Evolutionary conservation across 2,797 vertebrate species (phyloP).

Genomic region (Heteromormyrus szaboi): DNA sequence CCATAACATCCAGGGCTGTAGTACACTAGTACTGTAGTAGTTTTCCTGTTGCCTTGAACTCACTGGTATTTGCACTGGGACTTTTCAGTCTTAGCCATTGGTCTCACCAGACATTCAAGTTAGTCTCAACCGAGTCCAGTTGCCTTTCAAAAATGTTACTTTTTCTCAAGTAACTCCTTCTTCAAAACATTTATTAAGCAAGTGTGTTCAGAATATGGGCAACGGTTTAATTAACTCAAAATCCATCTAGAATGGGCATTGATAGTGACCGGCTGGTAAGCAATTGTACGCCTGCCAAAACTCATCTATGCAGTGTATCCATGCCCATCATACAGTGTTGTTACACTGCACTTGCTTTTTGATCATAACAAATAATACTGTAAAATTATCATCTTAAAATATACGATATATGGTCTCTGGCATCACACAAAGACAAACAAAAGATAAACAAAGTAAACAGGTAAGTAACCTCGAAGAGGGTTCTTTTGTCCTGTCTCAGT

Average conservation of each 20-base stretch:
- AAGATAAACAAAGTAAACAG: neutral
- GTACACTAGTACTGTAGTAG: neutral
- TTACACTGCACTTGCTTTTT: neutral
- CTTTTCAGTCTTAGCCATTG: neutral
- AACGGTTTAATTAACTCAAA: neutral
- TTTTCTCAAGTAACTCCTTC: neutral
- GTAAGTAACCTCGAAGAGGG: neutral
- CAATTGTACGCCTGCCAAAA: neutral
- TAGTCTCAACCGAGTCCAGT: neutral
- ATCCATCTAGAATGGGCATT: neutral
- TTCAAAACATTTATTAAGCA: neutral
- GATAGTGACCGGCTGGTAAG: neutral
- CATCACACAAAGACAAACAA: neutral
- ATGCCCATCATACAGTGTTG: neutral
- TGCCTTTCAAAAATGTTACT: neutral
- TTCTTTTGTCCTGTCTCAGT: neutral
- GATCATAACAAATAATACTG: neutral
- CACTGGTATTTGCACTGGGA: neutral
- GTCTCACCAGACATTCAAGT: neutral
- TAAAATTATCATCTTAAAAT: neutral
- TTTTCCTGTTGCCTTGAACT: neutral
- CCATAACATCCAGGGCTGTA: neutral
- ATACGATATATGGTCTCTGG: neutral
- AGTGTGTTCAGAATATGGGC: neutral
- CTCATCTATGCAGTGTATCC: neutral